A percentile compares a stretch with the other conserved stretches of the same genome.
Evolutionary conservation across 2,797 vertebrate species (phyloP).

Genomic region (Muscicapa comitata): DNA sequence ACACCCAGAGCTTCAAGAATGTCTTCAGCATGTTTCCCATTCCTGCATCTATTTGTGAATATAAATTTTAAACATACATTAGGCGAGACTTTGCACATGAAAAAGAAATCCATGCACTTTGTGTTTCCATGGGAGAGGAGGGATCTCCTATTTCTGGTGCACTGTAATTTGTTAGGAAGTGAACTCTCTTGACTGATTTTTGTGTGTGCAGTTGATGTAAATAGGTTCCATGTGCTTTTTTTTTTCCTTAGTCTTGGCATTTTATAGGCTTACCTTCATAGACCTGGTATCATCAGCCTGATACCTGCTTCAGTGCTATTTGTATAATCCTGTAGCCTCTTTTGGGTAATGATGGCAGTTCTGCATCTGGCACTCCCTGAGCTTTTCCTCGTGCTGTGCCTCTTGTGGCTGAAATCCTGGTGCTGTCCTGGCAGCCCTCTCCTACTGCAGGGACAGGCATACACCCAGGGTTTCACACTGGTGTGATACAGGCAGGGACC

Average conservation of each 20-base stretch:
- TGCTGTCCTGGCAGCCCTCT: neutral
- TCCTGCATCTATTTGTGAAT: neutral
- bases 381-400: neutral
- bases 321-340: neutral
- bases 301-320: neutral
- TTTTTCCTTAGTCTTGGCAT: neutral
- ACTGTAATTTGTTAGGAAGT: neutral
- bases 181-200: neutral
- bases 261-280: neutral
- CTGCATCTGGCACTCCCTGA: neutral
- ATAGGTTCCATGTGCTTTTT: neutral
- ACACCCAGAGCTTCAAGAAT: neutral
- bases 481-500: neutral
- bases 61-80: neutral
- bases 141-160: neutral
- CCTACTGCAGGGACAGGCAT: neutral
- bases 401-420: neutral
- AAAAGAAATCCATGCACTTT: neutral
- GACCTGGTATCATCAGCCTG: neutral
- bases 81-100: neutral
- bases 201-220: neutral
- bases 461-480: neutral
- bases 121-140: neutral
- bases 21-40: neutral
- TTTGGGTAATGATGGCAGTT: neutral